Conservation (phyloP, 2,888 invertebrate species). For the Zhengitettix transpicula region DNA sequence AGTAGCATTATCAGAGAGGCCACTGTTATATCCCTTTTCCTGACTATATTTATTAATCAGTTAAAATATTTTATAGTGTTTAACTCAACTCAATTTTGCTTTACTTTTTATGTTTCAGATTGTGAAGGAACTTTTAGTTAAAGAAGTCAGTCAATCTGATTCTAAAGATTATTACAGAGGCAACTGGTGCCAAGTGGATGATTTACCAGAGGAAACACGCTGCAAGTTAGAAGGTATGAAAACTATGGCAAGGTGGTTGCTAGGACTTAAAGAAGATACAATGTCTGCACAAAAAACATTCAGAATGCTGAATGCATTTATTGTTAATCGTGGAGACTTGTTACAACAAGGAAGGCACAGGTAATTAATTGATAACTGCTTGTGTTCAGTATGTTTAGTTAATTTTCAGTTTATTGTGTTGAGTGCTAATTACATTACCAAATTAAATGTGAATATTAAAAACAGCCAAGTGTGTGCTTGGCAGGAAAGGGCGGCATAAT, state of each 20-base stretch:
- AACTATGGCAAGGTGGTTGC: conserved; percentile 89
- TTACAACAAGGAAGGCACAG: conserved; percentile 30
- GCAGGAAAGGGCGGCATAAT: too few species aligned
- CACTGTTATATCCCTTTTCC: too few species aligned
- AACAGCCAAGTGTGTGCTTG: too few species aligned
- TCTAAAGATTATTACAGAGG: conserved; percentile 30
- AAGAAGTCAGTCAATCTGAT: conserved; percentile 40
- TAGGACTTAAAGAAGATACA: conserved; percentile 77
- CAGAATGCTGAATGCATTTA: conserved; percentile 84
- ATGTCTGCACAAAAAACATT: conserved; percentile 85
- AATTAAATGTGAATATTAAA: too few species aligned
- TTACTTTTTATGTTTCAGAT: conserved; percentile 35
- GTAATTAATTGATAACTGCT: background rate
- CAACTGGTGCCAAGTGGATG: conserved; percentile 74
- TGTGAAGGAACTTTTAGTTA: conserved; percentile 85
- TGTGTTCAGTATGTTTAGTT: too few species aligned
- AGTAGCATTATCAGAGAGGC: too few species aligned
- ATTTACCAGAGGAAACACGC: conserved; percentile 76
- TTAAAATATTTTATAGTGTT: too few species aligned
- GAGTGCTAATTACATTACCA: too few species aligned
- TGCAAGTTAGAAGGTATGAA: conserved; percentile 86
- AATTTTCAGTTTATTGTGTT: too few species aligned
- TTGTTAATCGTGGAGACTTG: conserved; percentile 80
- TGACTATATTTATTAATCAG: too few species aligned
- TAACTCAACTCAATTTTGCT: too few species aligned